These are phyloP conservation scores for Papilio xuthus DNA, from an alignment of 1,140 invertebrate genomes.

Conservation along the genomic window DNA sequence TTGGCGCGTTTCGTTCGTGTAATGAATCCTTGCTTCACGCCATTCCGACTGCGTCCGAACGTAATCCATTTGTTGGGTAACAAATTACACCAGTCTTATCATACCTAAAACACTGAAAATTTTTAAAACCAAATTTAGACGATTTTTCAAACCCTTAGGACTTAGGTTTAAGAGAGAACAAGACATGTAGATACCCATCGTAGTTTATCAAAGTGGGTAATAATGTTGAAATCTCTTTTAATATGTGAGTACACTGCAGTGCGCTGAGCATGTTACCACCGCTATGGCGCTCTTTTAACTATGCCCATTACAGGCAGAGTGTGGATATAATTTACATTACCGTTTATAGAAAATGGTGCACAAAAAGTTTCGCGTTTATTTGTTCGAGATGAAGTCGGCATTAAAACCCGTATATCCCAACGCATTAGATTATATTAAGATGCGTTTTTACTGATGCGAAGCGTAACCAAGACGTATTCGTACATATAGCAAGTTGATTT, in stretches of 20 bases:
- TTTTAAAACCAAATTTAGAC: background rate
- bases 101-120: background rate
- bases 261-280: background rate
- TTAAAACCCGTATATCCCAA: background rate
- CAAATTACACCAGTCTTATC: conserved; percentile 28
- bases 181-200: background rate
- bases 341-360: background rate
- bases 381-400: no score
- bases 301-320: no score
- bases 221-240: no score
- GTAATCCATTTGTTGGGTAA: conserved; percentile 37
- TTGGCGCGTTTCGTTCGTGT: conserved; percentile 46
- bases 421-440: background rate
- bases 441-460: background rate
- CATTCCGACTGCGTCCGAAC: background rate
- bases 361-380: no score
- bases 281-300: background rate
- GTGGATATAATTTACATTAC: background rate
- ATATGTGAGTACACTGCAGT: no score
- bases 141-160: background rate
- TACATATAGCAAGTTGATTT: background rate
- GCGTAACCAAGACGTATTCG: background rate
- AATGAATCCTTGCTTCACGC: conserved; percentile 47
- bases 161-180: background rate
- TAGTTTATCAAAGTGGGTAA: no score